Evolutionary conservation across 2,888 invertebrate species (phyloP), one percentile per base, ranked within the genome.

Genomic region (Crematogaster levior): DNA sequence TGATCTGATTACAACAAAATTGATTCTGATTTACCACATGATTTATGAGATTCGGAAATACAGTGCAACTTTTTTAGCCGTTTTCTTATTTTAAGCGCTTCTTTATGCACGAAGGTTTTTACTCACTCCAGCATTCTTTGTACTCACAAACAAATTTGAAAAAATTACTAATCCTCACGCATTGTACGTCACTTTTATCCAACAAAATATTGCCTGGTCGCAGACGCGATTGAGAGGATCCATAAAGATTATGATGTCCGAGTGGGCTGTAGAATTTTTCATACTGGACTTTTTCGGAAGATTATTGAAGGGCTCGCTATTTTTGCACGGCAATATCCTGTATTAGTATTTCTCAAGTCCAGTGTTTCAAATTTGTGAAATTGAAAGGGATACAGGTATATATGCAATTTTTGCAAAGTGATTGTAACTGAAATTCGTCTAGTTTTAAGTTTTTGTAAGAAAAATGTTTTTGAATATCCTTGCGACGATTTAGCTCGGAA

Each of bases 151-250:
- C 77, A 79, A 56, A 43, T 56, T 30, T 56, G 48, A 70, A 56
- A 79, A 77, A 70, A 56, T 56, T 79, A 56, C 21, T 79, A 79
- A 79, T 79, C 77, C 56, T 56, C 56, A 56, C 43, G 56, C 56
- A 43, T 34, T 70, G 77, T 70, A 79, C 70, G 70, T 70, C 77
- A 70, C 56, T 40, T 70, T 70, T 56, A 79, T 79, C 70, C 77
- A 68, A 51, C 77, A 43, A 79, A 79, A 79, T 79, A 79, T 79
- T 79, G 77, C 77, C 70, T 21, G 75, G 51, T 75, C 51, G 75
- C 70, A 70, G 75, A 79, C 56, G 30, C 70, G 56, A 79, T 70
- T 70, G 70, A 56, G 77, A 70, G 77, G 43, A 79, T 79, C 77
- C 43, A 70, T 79, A 79, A 79, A 79, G 77, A 79, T 43, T 79